A percentile compares a stretch with the other conserved stretches of the same genome.
phyloP scores from a whole-genome alignment of 1,140 invertebrate genomes.

The Brachionus rubens region DNA sequence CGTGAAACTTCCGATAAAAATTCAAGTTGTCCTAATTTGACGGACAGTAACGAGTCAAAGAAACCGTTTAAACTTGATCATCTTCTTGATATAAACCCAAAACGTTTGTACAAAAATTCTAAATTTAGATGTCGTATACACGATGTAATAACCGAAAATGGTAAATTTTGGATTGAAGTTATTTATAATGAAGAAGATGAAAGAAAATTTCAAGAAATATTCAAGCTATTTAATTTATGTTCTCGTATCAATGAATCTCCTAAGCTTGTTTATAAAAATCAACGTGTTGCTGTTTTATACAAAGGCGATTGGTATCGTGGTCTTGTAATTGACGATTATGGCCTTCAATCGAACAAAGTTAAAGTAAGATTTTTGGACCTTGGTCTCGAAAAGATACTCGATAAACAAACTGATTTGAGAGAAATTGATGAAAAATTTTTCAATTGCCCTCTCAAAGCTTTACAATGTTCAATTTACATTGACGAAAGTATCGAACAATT shows the following conservation, averaged over 20 bases:
- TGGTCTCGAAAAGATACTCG: slow-evolving; percentile 1
- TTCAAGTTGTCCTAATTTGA: neutral
- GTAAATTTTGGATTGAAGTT: slow-evolving; percentile 34
- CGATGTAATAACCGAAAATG: neutral
- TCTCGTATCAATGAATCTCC: neutral
- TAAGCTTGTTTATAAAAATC: neutral
- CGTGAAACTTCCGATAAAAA: neutral
- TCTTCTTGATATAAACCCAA: slow-evolving; percentile 37
- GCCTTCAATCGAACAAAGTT: neutral
- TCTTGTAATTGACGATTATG: neutral
- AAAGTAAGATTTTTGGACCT: slow-evolving; percentile 40
- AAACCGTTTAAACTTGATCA: slow-evolving; percentile 35
- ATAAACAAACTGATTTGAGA: slow-evolving; percentile 6
- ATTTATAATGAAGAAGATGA: slow-evolving; percentile 37
- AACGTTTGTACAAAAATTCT: slow-evolving; percentile 40
- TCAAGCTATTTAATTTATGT: slow-evolving; percentile 15
- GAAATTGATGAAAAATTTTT: slow-evolving; percentile 36
- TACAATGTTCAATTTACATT: slow-evolving; percentile 11
- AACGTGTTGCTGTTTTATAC: neutral
- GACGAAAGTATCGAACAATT: slow-evolving; percentile 3
- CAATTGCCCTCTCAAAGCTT: slow-evolving; percentile 23
- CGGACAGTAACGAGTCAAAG: neutral
- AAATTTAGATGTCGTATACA: slow-evolving; percentile 35
- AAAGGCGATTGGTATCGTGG: slow-evolving; percentile 24
- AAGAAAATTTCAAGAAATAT: slow-evolving; percentile 44